Evolutionary conservation across 92 coral and sea anemone genomes (phyloP), one percentile per base, ranked within the genome.

Genomic region (Siderastrea radians): DNA sequence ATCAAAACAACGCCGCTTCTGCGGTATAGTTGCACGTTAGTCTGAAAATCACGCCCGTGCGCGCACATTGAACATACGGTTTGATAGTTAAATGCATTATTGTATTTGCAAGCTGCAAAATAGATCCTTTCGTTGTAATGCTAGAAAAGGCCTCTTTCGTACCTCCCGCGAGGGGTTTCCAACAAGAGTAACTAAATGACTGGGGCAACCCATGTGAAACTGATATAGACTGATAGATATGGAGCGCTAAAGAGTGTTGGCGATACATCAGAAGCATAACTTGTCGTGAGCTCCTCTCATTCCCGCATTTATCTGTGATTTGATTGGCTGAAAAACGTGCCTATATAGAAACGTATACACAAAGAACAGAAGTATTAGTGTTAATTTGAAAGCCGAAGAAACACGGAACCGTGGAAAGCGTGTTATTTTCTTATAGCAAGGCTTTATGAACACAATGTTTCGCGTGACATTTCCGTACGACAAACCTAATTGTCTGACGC

Each of bases 111-210:
- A 68, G 15, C 67, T 7, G 49, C 49, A 60, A 45, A 38, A 45
- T 55, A 57, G 14, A 5, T 12, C 45, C 3, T 54, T 14, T 15
- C 47, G 7, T 13, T 77, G 62, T 10, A 74, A 74, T 74, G 15
- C 7, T 43, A 54, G 59, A 53, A n/a, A 52, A 1, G 49, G 51
- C 48, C 10, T 55, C 46, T 9, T 26, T 26, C 38, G 38, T 0
- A 38, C 38, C 81, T 77, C 81, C 67, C 81, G 81, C 14, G 52
- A n/a, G 13, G 53, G 68, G 49, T 59, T 77, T 58, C 54, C 65
- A 76, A 76, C 66, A 43, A 47, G 5, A 73, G 45, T 38, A 1
- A 11, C 62, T 74, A 17, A 51, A 50, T 26, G 48, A 26, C 38
- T 26, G 38, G 38, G 38, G 38, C 38, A 26, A 26, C 38, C 38